Base-by-base conservation (phyloP, 1,140 invertebrate species). In the Linepithema humile region DNA sequence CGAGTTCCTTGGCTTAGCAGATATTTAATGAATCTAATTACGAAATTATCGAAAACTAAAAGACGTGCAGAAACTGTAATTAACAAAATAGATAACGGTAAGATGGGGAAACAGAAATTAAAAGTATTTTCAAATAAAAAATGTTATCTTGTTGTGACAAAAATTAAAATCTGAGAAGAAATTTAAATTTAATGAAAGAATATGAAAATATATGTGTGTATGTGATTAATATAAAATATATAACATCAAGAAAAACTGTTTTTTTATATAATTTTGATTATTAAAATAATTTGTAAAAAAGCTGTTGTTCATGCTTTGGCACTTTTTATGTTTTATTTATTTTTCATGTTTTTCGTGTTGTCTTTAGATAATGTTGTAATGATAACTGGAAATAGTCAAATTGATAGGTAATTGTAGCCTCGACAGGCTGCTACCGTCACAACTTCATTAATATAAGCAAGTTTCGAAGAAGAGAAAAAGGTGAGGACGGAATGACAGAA, bases 401-500 rank as follows among this genome's bases (percentile, higher is more conserved):
- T 23, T 62, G 65, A 83, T 62, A 72, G 57, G 17, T 65, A 26
- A 23, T 20, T 62, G 35, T 40, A 85, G 83, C 17, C 48, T 80
- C 67, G 64, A 48, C 64, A 69, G 50, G 23, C 60, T 82, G 6
- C 17, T 85, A 62, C 64, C 43, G 29, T 80, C 32, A 38, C 55
- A 86, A 85, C 74, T 82, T 80, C 12, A 67, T 86, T 86, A 86
- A 85, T 45, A 50, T 45, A 48, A 62, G 55, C 60, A 43, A 85
- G 60, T 40, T 80, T 57, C 59, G 29, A 48, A 82, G 43, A 65
- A 55, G 26, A 77, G 17, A 43, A 29, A 73, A 17, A 64, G 26
- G 29, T 17, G 9, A 62, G 26, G 40, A 43, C 4, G 17, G 40
- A 64, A 20, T n/a, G 15, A 50, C 20, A 20, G 15, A 65, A 50